Conservation (phyloP, 2,888 invertebrate genomes). For the Stenodera caucasica region DNA sequence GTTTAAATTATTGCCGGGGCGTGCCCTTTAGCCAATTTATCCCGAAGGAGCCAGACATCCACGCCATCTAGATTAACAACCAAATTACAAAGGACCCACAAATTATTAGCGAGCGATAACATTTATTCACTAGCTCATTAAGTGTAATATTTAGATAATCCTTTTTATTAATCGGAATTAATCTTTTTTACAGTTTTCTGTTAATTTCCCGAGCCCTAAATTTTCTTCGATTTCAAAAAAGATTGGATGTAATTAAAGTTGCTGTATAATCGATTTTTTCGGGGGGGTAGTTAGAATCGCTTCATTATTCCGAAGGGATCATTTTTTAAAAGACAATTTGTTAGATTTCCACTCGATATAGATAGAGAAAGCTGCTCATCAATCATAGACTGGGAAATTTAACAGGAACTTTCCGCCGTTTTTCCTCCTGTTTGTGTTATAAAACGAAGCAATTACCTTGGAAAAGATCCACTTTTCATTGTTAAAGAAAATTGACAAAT, state of each 20-base stretch:
- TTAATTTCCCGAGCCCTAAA: too few species aligned
- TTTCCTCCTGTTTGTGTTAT: not conserved
- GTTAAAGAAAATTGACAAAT: conserved; percentile 8
- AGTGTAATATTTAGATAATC: too few species aligned
- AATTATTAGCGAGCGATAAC: not conserved
- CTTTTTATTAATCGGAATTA: too few species aligned
- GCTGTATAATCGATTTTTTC: too few species aligned
- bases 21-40: not conserved
- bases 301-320: not conserved
- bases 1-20: not conserved
- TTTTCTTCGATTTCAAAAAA: too few species aligned
- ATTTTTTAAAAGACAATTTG: not conserved
- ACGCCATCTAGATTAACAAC: not conserved
- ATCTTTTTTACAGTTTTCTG: too few species aligned
- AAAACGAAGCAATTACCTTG: not conserved
- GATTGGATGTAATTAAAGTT: too few species aligned
- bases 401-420: not conserved
- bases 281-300: too few species aligned
- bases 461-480: conserved; percentile 4
- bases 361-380: not conserved
- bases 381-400: conserved; percentile 1
- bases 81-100: not conserved
- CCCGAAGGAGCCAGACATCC: not conserved
- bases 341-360: not conserved
- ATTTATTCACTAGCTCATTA: not conserved